Percentiles rank a stretch among this genome's conserved stretches.
phyloP scores from a whole-genome alignment of 2,888 invertebrate genomes.

The Ophioninae sp. region DNA sequence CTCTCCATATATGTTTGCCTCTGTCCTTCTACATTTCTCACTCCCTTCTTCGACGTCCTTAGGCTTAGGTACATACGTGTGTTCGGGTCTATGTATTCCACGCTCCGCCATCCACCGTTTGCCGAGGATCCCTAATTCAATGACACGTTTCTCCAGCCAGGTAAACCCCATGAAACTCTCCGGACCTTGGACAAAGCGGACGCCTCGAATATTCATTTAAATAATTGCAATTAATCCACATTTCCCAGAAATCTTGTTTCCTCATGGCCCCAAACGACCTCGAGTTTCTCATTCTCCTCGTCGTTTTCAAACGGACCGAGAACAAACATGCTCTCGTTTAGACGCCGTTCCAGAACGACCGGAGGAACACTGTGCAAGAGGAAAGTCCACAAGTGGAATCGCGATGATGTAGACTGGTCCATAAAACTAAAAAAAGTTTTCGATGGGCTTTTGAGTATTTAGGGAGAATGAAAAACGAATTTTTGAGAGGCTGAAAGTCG shows the following conservation, averaged over 20 bases:
- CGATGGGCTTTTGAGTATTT: no score
- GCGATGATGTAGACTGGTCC: no score
- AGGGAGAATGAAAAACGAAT: no score
- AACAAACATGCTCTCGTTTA: no score
- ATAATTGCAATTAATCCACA: constrained; percentile 5
- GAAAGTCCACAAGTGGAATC: no score
- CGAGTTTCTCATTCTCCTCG: no score
- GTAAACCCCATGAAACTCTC: constrained; percentile 29
- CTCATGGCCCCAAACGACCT: background rate
- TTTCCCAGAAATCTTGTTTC: constrained; percentile 18
- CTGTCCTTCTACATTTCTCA: background rate
- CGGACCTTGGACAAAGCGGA: constrained; percentile 31
- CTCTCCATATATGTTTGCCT: background rate
- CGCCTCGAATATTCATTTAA: background rate
- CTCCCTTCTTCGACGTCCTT: constrained; percentile 6
- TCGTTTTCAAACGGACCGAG: no score
- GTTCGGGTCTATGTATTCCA: background rate
- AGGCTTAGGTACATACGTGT: background rate
- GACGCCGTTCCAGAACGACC: no score
- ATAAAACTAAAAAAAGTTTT: no score
- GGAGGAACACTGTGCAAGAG: no score
- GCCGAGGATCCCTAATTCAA: constrained; percentile 49
- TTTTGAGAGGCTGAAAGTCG: no score
- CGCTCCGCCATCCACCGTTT: constrained; percentile 33
- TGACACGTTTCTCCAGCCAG: constrained; percentile 40